These are phyloP conservation scores for Drosophila fuyamai DNA, from an alignment of 1,140 invertebrate genomes.

Conservation along the genomic window DNA sequence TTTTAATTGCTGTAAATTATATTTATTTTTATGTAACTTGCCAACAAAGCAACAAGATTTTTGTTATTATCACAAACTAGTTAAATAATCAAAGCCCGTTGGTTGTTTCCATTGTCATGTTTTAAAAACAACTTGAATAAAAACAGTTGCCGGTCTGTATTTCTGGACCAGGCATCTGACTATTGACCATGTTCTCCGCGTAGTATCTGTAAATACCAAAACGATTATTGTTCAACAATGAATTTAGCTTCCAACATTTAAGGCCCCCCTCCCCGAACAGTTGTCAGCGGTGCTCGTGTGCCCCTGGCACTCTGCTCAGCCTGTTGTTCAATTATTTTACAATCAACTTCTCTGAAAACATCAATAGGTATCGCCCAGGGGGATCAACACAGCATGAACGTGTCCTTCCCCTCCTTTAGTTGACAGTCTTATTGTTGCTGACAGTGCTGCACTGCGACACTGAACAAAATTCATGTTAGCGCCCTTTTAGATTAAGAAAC, in stretches of 20 bases:
- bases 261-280: neutral
- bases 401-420: neutral
- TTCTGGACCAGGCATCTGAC: neutral
- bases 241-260: neutral
- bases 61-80: no score
- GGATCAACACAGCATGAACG: conserved; percentile 20
- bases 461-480: neutral
- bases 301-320: conserved; percentile 10
- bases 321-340: conserved; percentile 58
- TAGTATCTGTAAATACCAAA: neutral
- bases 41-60: no score
- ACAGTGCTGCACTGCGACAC: conserved; percentile 3
- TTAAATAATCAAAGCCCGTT: no score
- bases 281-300: conserved; percentile 2
- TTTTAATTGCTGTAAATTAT: no score
- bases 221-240: neutral
- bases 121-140: no score
- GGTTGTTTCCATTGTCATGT: no score
- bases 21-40: no score
- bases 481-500: no score
- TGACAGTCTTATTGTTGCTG: conserved; percentile 27
- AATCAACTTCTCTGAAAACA: conserved; percentile 52
- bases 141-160: neutral
- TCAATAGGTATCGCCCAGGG: conserved; percentile 47
- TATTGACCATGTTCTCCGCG: neutral